phyloP scores from a whole-genome alignment of 2,797 vertebrate genomes.

The Pogoniulus pusillus region DNA sequence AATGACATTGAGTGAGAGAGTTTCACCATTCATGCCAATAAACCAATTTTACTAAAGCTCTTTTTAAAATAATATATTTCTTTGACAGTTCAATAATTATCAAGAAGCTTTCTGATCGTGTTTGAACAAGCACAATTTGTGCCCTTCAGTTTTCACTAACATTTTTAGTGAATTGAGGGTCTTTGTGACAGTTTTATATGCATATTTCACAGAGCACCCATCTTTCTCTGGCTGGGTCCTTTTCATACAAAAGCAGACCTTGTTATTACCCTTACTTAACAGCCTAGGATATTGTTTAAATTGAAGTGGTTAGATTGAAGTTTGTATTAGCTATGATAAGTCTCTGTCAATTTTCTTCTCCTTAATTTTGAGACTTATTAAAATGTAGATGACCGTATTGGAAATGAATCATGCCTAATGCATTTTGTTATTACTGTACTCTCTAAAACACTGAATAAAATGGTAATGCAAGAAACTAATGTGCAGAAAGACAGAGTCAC shows the following conservation, averaged over 20 bases:
- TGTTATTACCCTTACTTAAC: background rate
- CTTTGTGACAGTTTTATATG: background rate
- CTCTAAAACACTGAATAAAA: conserved; percentile 9
- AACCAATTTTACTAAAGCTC: background rate
- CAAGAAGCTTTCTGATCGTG: background rate
- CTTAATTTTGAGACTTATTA: conserved; percentile 4
- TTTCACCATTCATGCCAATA: background rate
- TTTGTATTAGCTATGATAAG: background rate
- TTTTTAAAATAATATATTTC: background rate
- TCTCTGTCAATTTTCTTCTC: background rate
- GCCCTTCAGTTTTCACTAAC: background rate
- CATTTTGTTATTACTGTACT: background rate
- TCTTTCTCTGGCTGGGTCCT: background rate
- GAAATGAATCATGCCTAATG: conserved; percentile 17
- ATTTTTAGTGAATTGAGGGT: background rate
- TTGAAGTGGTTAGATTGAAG: background rate
- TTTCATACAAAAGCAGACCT: background rate
- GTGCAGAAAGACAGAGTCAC: background rate
- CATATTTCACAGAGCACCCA: background rate
- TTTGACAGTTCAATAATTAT: background rate
- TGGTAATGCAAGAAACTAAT: background rate
- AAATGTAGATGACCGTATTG: conserved; percentile 1
- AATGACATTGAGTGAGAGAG: background rate
- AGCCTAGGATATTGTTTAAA: background rate
- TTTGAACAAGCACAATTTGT: background rate